phyloP scores from a whole-genome alignment of 2,113 vertebrate species.

The Isichthys henryi region DNA sequence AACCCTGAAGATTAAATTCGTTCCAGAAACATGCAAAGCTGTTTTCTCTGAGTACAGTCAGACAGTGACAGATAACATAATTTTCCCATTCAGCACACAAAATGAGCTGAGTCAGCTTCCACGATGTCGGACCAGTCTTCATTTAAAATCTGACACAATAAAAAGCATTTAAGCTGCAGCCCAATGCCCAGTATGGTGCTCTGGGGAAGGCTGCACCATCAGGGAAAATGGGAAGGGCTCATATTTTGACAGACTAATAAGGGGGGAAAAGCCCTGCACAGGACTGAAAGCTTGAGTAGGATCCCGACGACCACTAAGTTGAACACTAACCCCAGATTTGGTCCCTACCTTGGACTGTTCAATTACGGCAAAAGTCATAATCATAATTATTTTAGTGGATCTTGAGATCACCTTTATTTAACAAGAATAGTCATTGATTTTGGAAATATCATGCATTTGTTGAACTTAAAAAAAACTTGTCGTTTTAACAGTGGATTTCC shows the following conservation, averaged over 20 bases:
- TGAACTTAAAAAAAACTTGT: no score
- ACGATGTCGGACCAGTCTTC: neutral
- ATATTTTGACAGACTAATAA: neutral
- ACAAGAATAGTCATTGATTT: neutral
- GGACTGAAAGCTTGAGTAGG: neutral
- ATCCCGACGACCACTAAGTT: neutral
- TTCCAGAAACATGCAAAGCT: neutral
- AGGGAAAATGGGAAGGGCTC: neutral
- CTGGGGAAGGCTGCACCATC: neutral
- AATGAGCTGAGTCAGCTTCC: neutral
- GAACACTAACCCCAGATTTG: neutral
- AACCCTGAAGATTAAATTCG: neutral
- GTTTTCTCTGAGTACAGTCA: neutral
- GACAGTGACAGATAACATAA: neutral
- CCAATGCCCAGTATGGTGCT: neutral
- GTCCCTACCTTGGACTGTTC: neutral
- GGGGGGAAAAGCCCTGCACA: neutral
- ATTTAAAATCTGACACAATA: neutral
- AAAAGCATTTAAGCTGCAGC: neutral
- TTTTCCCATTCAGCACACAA: neutral
- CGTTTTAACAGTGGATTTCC: neutral
- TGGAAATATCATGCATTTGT: neutral
- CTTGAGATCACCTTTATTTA: neutral
- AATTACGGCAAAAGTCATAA: neutral
- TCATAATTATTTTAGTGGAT: neutral